phyloP scores from a whole-genome alignment of 1,140 invertebrate species.

The Leptinotarsa texana region DNA sequence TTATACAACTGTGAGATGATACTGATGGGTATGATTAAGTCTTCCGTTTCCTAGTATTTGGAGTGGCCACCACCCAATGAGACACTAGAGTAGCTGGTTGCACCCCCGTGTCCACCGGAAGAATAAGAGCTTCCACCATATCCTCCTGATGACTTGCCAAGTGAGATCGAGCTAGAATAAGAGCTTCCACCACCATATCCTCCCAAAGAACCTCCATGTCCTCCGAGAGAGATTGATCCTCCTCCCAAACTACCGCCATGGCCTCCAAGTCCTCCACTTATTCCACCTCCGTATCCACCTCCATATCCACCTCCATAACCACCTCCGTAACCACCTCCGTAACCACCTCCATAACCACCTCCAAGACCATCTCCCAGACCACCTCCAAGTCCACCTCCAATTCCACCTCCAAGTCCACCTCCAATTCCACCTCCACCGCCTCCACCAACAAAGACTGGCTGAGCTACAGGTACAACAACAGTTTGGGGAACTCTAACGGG shows the following conservation, averaged over 20 bases:
- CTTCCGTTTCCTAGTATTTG: constrained; percentile 30
- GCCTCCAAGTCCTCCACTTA: constrained; percentile 33
- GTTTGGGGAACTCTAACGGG: constrained; percentile 49
- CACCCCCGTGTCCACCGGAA: constrained; percentile 28
- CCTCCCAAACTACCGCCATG: neutral
- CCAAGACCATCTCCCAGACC: constrained; percentile 36
- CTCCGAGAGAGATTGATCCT: neutral
- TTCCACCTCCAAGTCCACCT: constrained; percentile 26
- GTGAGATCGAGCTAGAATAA: neutral
- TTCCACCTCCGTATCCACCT: constrained; percentile 40
- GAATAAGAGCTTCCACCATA: neutral
- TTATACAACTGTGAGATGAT: neutral
- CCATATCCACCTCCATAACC: constrained; percentile 38
- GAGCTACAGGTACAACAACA: constrained; percentile 47
- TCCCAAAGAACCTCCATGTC: neutral
- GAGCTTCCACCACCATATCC: neutral
- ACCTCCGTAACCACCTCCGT: constrained; percentile 26
- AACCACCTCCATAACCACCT: constrained; percentile 21
- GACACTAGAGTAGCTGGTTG: constrained; percentile 27
- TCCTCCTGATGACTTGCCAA: neutral
- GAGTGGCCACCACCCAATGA: constrained; percentile 32
- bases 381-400: constrained; percentile 26
- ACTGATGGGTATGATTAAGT: constrained; percentile 11
- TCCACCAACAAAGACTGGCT: constrained; percentile 51
- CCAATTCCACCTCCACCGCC: constrained; percentile 31